A percentile compares a stretch with the other conserved stretches of the same genome.
Conservation (phyloP, 2,113 vertebrate species). For the Rattus norvegicus region DNA sequence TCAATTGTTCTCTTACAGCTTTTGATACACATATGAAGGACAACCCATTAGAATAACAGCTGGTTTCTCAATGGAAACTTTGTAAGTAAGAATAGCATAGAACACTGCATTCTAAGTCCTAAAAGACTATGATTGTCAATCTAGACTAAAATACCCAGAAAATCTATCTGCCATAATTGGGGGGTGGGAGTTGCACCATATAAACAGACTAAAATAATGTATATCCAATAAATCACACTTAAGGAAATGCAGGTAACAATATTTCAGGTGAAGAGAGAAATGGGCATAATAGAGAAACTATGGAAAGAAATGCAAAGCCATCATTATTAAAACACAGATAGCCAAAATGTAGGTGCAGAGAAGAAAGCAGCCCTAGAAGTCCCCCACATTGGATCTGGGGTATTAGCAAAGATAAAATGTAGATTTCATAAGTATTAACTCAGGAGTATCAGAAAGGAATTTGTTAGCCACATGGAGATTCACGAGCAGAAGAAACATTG, state of each 20-base stretch:
- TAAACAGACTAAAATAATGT: background rate
- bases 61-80: background rate
- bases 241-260: background rate
- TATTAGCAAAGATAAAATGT: too few relatives aligned
- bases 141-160: background rate
- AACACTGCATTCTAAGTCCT: background rate
- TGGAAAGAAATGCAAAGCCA: background rate
- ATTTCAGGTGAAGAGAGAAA: background rate
- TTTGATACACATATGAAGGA: background rate
- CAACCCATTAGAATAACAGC: background rate
- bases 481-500: too few relatives aligned
- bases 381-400: too few relatives aligned
- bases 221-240: background rate
- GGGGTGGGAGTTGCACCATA: background rate
- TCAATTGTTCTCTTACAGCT: too few relatives aligned
- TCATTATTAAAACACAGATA: background rate
- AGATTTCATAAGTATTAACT: too few relatives aligned
- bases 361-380: too few relatives aligned
- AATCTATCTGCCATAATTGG: background rate
- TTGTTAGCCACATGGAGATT: too few relatives aligned
- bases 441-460: too few relatives aligned
- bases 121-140: background rate
- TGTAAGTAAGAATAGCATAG: background rate
- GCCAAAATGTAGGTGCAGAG: too few relatives aligned
- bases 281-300: background rate